Percentiles rank a stretch among this genome's conserved stretches.
Conservation (phyloP, 2,888 invertebrate genomes). For the Neria commutata region DNA sequence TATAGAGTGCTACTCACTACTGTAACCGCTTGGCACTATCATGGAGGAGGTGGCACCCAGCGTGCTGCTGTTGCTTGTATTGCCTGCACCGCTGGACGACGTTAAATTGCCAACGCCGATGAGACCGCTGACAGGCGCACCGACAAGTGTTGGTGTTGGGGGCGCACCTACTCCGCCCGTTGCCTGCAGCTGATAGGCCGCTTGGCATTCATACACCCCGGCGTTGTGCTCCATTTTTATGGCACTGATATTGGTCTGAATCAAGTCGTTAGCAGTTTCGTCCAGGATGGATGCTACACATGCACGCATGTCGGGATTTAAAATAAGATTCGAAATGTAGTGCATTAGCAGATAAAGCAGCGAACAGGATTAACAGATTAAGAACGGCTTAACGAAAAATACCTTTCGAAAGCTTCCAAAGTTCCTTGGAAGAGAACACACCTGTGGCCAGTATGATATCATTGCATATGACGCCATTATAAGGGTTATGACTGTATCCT, state of each 20-base stretch:
- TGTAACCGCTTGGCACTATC: conserved; percentile 79
- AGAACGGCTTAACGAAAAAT: conserved; percentile 27
- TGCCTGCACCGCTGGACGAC: conserved; percentile 13
- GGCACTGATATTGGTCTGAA: conserved; percentile 67
- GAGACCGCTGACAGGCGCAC: conserved; percentile 27
- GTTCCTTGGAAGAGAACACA: conserved; percentile 99
- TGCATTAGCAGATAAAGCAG: no score
- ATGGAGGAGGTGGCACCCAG: conserved; percentile 63
- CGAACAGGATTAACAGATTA: background rate
- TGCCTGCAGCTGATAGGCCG: conserved; percentile 73
- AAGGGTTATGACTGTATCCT: conserved; percentile 92
- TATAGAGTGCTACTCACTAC: conserved; percentile 67
- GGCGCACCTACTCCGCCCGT: conserved; percentile 57
- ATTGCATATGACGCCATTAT: conserved; percentile 98
- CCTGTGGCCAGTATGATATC: conserved; percentile 99
- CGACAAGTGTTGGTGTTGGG: conserved; percentile 28
- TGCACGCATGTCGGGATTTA: background rate
- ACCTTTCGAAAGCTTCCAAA: conserved; percentile 98
- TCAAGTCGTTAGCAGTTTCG: conserved; percentile 77
- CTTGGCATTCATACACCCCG: conserved; percentile 77
- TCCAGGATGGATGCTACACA: conserved; percentile 89
- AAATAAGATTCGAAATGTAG: background rate
- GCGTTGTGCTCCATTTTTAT: conserved; percentile 81
- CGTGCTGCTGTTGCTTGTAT: conserved; percentile 10
- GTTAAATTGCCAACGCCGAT: conserved; percentile 26